Evolutionary conservation across 2,113 vertebrate species (phyloP).

Genomic region (Chlorodrepanis virens): DNA sequence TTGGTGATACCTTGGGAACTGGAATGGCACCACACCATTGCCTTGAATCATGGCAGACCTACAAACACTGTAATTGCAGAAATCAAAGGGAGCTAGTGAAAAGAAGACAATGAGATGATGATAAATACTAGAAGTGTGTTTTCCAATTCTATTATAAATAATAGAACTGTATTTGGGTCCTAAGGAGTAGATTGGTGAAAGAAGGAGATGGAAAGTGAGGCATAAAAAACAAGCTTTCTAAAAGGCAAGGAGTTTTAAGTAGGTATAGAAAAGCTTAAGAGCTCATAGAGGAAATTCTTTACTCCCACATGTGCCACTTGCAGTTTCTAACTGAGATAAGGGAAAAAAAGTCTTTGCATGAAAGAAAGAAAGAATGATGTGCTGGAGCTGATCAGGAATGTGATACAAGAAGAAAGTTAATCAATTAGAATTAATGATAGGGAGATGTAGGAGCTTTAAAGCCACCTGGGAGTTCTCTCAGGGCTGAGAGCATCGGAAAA

Average conservation of each 20-base stretch:
- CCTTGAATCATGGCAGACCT: not conserved
- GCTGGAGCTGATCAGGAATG: not conserved
- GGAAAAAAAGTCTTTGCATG: not conserved
- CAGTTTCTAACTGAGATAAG: not conserved
- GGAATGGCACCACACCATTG: not conserved
- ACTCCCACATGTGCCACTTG: not conserved
- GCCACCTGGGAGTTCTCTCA: not conserved
- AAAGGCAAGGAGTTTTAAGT: not conserved
- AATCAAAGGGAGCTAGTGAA: constrained; percentile 5
- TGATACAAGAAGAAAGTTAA: constrained; percentile 17
- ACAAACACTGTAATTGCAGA: not conserved
- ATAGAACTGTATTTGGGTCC: not conserved
- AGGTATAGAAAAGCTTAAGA: not conserved
- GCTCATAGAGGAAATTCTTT: not conserved
- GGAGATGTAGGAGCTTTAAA: not conserved
- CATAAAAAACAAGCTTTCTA: not conserved
- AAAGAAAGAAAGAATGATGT: not conserved
- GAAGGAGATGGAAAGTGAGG: not conserved
- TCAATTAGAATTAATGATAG: not conserved
- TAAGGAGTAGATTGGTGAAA: constrained; percentile 11
- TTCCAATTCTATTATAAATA: not conserved
- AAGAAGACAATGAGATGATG: not conserved
- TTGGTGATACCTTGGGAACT: not conserved
- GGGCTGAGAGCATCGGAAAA: not conserved
- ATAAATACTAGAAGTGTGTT: constrained; percentile 30